Evolutionary conservation across 2,113 vertebrate genomes (phyloP).

Genomic region (Abramis brama): DNA sequence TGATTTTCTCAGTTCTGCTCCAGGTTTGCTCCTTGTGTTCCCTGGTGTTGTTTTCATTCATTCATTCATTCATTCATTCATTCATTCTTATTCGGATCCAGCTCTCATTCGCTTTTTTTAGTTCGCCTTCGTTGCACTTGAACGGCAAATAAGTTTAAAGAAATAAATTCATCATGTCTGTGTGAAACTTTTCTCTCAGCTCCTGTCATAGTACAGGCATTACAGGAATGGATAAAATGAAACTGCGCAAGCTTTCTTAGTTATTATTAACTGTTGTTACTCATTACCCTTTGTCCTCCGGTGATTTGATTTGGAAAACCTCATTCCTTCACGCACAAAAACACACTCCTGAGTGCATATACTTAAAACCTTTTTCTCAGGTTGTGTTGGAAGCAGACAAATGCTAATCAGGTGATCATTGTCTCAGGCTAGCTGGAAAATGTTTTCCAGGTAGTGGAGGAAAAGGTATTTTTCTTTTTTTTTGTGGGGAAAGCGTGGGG

Average conservation of each 20-base stretch:
- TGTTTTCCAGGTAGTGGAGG: slow-evolving; percentile 41
- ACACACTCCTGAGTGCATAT: background rate
- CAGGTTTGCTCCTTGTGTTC: no score
- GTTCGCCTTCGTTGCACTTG: no score
- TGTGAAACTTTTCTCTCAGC: background rate
- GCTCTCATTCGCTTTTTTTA: no score
- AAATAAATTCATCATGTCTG: background rate
- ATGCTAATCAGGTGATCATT: slow-evolving; percentile 27
- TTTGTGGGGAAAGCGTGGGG: slow-evolving; percentile 50
- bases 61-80: no score
- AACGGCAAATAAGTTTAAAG: no score
- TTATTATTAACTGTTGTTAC: background rate
- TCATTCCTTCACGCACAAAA: background rate
- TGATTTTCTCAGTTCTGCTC: no score
- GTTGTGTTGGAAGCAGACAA: background rate
- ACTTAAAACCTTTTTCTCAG: background rate
- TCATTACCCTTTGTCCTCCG: slow-evolving; percentile 15
- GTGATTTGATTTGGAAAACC: slow-evolving; percentile 23
- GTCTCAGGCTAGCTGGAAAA: slow-evolving; percentile 17
- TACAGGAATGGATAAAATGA: background rate
- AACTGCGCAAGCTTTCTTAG: background rate
- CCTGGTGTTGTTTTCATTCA: no score
- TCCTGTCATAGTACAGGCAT: background rate
- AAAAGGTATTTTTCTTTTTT: slow-evolving; percentile 54
- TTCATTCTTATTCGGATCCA: no score